Base-by-base conservation (phyloP, 2,113 vertebrate species). In the Upupa epops region DNA sequence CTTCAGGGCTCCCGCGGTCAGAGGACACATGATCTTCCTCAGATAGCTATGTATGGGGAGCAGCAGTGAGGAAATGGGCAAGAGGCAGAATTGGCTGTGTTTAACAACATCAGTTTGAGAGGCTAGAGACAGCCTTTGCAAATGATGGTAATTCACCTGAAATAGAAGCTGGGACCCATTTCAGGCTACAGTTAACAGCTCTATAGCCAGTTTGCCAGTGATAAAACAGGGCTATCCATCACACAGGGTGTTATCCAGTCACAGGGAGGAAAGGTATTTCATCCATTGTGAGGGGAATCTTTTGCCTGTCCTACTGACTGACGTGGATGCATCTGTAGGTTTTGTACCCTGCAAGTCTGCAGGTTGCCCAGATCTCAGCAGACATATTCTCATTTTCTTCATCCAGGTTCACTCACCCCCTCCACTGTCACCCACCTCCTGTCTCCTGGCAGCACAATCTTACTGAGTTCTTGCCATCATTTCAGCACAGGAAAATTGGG, bases 111-210 rank as follows among this genome's bases (percentile, higher is more conserved):
- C 20, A 46, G 46, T 42, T 66, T 88, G 51, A 17, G 34, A 55
- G 48, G 34, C 48, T 54, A 46, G 31, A 83, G 36, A 20, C 28
- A 48, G 31, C 25, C 25, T 83, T 72, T 78, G 71, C 89, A 93
- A 83, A 89, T 65, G 74, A 86, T 56, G 84, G 84, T 75, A 29
- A 72, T 92, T 95, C 91, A 90, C 61, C 83, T 72, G 81, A 86
- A 79, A 61, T 7, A 68, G 51, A 91, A 88, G 51, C 85, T 94
- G 85, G 74, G 60, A 87, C 36, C 21, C 36, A 18, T 71, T 81
- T n/a, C 42, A 58, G 32, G 54, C 74, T 92, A 42, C 40, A 82
- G 83, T 31, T 72, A 74, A n/a, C 76, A 93, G 73, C 73, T 51
- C n/a, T 58, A 37, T 81, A 51, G 45, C 34, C 63, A 59, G 17